Base-by-base conservation (phyloP, 2,113 vertebrate genomes). In the Puffinus mauretanicus region DNA sequence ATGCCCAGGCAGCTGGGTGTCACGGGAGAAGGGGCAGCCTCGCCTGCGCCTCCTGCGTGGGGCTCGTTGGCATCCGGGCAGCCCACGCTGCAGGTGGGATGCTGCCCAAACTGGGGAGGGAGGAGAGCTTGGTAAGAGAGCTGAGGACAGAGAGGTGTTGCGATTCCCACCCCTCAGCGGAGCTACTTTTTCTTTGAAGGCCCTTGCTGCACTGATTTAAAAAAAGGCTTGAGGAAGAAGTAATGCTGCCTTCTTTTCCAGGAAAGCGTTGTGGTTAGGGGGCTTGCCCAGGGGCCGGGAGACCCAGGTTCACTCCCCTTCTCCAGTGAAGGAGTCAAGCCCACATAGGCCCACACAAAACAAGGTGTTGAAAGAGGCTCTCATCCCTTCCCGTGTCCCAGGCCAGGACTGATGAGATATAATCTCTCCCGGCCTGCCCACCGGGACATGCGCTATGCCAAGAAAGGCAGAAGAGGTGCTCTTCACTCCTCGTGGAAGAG, bases 241-340 rank as follows among this genome's bases (percentile, higher is more conserved):
- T 14, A 64, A 49, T 25, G 10, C 32, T 86, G n/a, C 15, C 44
- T 40, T 60, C 32, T 75, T 82, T 79, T 57, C 52, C 58, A 69
- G 70, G 55, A 40, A 57, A 44, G 2, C 2, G 0, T 46, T 70
- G 24, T 58, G 55, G 61, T 82, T 52, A 25, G 30, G 16, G 17
- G 16, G 5, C 15, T 84, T 66, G 47, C 69, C 0, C 7, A 47
- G 47, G 15, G 10, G 36, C 30, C 1, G 1, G 19, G 32, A 73
- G 21, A 46, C 8, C 36, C 64, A 27, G 61, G 26, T 71, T 81
- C 64, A 19, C 13, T 73, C 40, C 30, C 26, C 26, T 91, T 75
- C 52, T 58, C 60, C 69, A 71, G n/a, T 79, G 58, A 64, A 85
- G 40, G 57, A 88, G 44, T 17, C 0, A 0, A 94, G 24, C 42